A percentile compares a stretch with the other conserved stretches of the same genome.
Conservation (phyloP, 1,140 invertebrate genomes). For the Zaprionus tsacasi region DNA sequence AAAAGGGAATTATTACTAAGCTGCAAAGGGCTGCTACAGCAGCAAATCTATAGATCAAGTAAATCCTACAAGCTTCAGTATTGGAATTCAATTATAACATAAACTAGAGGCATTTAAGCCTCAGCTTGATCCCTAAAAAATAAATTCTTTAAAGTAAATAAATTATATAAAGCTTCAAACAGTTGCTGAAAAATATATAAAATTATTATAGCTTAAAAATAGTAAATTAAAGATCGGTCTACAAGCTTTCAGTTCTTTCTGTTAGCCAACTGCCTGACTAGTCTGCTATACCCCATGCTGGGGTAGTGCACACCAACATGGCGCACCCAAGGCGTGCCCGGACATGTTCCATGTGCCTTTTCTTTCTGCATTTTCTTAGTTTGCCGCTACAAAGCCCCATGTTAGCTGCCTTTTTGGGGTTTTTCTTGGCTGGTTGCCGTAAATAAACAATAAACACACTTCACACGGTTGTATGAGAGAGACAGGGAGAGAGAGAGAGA, state of each 20-base stretch:
- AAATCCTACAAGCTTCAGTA: too few relatives aligned
- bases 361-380: slow-evolving; percentile 71
- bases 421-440: slow-evolving; percentile 80
- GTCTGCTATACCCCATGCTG: background rate
- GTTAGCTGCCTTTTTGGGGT: slow-evolving; percentile 81
- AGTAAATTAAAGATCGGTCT: too few relatives aligned
- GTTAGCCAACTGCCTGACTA: background rate
- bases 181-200: too few relatives aligned
- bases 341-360: slow-evolving; percentile 54
- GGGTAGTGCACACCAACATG: background rate
- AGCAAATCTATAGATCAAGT: too few relatives aligned
- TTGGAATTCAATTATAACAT: too few relatives aligned
- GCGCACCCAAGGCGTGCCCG: slow-evolving; percentile 11
- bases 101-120: too few relatives aligned
- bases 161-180: too few relatives aligned
- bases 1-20: too few relatives aligned
- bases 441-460: slow-evolving; percentile 80
- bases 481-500: background rate
- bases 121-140: too few relatives aligned
- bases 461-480: background rate
- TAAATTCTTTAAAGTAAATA: too few relatives aligned
- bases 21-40: too few relatives aligned
- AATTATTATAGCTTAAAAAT: too few relatives aligned
- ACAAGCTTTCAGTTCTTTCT: background rate
- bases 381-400: slow-evolving; percentile 77